Evolutionary conservation across 2,797 vertebrate species (phyloP), one percentile per base, ranked within the genome.

Genomic region (Silurus lanzhouensis): DNA sequence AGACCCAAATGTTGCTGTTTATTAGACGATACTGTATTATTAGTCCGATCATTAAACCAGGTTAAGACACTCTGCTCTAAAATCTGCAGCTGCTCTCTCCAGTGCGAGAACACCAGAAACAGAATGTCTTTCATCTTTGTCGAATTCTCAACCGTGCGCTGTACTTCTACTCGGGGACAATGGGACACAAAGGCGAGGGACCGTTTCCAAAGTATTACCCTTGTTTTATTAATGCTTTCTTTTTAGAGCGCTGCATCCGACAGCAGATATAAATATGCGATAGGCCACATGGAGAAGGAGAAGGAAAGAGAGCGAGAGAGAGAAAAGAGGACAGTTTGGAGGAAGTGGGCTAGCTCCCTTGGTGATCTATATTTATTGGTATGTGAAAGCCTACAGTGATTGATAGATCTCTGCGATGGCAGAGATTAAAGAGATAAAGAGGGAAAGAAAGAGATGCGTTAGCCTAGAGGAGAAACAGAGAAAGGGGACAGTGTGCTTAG

Each of bases 301-400:
- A 89, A 88, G 91, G 90, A 22, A 60, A 72, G 20, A 48, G 44
- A 70, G 38, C 44, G 38, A 48, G 14, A 27, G 60, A 82, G 58
- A 68, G 27, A 74, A 83, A 76, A 74, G 72, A 84, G 60, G 86
- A 77, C 78, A 92, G 91, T 93, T 93, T 93, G 92, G 91, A 94
- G 93, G 92, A 96, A 95, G 93, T 96, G 94, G 95, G 95, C 89
- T 94, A 95, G 92, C 90, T 96, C 95, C 94, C 95, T 88, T 90
- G 94, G 92, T 92, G 94, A 93, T 95, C 94, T 93, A 95, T 94
- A 94, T 95, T 94, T 96, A 96, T 95, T 96, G 94, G 95, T 94
- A 96, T 52, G 94, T 88, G 84, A 81, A 89, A 88, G 88, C 57
- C 91, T 89, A 83, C 82, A 90, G 92, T 93, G 94, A 94, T 94